Evolutionary conservation across 2,888 invertebrate genomes (phyloP), one percentile per base, ranked within the genome.

Genomic region (Anthophora plumipes): DNA sequence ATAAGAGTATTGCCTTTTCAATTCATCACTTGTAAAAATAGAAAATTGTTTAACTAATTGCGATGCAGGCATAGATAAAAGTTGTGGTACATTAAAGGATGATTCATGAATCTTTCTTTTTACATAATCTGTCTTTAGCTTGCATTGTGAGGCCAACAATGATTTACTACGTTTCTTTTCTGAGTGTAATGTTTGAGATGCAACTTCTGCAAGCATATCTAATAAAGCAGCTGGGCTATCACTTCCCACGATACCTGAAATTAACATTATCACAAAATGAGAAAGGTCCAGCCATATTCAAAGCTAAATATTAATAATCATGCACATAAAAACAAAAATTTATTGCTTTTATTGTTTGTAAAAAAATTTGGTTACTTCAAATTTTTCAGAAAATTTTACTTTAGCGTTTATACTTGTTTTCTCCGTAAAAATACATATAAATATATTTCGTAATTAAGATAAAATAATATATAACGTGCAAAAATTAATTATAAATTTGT

Each of bases 151-250:
- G 6, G 74, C 43, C 31, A 84, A 14, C 37, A 87, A 63, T 9
- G 85, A 78, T 50, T 85, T 83, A 22, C 76, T 84, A 83, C 89
- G 89, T 48, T 88, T 87, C 31, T 92, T 91, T 64, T 93, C 93
- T 0, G 93, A 93, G 70, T 93, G 91, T 8, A 94, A 89, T 0
- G 94, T 94, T 75, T 94, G 94, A 3, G 94, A 94, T n/a, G 95
- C 95, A 25, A 95, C 95, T 89, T 95, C 94, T 14, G 95, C 95
- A 78, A 95, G 89, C 92, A 95, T 94, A 87, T 94, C 94, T 77
- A 95, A 85, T 67, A 94, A 83, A 39, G 93, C 93, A 31, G 92
- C 93, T 11, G 93, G 92, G 83, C 92, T 92, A 73, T 91, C 90
- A 48, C 89, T 90, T 52, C 91, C 92, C 89, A 91, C 84, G 37